These are phyloP conservation scores for Rotaria sp. DNA, from an alignment of 2,888 invertebrate species.

Conservation along the genomic window DNA sequence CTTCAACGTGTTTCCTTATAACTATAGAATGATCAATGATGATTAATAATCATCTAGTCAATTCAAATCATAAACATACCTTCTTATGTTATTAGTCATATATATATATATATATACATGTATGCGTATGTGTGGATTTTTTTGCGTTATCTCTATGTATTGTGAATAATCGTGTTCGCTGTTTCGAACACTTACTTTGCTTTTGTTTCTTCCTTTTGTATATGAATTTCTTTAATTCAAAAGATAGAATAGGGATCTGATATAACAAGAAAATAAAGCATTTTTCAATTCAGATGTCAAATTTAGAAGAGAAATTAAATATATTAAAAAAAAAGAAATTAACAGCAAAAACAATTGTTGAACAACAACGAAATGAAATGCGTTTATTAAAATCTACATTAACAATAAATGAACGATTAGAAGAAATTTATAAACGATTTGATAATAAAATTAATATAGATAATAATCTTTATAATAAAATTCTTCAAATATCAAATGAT, in stretches of 20 bases:
- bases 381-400: background rate
- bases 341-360: conserved; percentile 1
- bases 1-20: background rate
- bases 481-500: background rate
- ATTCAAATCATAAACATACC: background rate
- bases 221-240: background rate
- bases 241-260: background rate
- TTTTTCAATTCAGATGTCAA: conserved; percentile 12
- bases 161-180: too few relatives aligned
- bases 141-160: background rate
- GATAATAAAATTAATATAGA: background rate
- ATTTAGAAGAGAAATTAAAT: background rate
- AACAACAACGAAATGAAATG: conserved; percentile 8
- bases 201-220: too few relatives aligned
- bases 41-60: background rate
- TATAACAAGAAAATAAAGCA: background rate
- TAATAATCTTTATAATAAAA: background rate
- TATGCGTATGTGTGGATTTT: too few relatives aligned
- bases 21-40: background rate
- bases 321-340: conserved; percentile 5
- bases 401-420: background rate
- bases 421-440: background rate
- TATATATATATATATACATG: too few relatives aligned
- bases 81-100: background rate
- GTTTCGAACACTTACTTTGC: too few relatives aligned